phyloP scores from a whole-genome alignment of 1,140 invertebrate species.

The Zaprionus vittiger region DNA sequence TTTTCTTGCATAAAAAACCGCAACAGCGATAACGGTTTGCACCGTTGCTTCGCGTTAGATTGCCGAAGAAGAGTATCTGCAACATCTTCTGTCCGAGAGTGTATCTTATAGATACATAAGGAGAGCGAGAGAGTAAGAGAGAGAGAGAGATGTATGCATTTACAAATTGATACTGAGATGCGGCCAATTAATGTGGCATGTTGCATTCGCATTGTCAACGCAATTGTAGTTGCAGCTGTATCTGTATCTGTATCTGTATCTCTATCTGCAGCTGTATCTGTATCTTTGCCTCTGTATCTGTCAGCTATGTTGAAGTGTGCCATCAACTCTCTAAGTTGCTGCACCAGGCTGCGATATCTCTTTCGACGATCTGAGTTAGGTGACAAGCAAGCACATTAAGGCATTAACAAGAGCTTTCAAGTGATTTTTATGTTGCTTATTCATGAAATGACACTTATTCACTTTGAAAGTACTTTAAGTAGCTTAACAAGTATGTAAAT shows the following conservation, averaged over 20 bases:
- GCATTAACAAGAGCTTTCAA: background rate
- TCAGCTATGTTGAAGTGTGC: background rate
- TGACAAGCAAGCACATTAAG: background rate
- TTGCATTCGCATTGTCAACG: constrained; percentile 44
- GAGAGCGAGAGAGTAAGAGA: constrained; percentile 3
- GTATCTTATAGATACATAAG: constrained; percentile 59
- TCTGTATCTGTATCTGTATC: constrained; percentile 13
- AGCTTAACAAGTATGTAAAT: too few relatives aligned
- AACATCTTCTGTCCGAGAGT: constrained; percentile 26
- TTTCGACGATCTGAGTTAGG: too few relatives aligned
- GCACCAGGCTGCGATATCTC: too few relatives aligned
- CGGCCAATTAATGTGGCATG: background rate
- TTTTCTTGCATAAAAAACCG: constrained; percentile 53
- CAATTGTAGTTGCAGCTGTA: background rate
- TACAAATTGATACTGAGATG: background rate
- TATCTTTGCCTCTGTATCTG: background rate
- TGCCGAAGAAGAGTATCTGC: constrained; percentile 17
- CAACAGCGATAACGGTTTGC: constrained; percentile 57
- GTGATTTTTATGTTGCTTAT: background rate
- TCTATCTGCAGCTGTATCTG: background rate
- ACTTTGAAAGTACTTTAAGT: background rate
- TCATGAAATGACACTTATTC: background rate
- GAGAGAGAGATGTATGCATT: constrained; percentile 3
- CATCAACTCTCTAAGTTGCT: background rate
- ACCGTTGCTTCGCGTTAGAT: background rate